Base-by-base conservation (phyloP, 2,888 invertebrate species). In the Andricus curvator region DNA sequence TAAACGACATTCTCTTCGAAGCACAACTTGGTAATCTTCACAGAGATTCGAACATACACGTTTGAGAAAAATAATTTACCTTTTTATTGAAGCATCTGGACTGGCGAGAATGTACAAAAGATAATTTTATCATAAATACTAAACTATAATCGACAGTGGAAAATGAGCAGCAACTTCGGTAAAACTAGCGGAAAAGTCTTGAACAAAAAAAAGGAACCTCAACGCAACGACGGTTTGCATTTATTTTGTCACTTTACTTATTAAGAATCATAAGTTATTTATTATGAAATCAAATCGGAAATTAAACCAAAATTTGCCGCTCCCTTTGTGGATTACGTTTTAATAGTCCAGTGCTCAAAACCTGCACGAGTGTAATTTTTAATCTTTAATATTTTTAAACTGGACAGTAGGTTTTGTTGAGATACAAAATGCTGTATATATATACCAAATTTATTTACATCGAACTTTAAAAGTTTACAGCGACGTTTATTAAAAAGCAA, bases 1-100 rank as follows among this genome's bases (percentile, higher is more conserved):
- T 93, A 48, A 93, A 93, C 84, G 93, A 93, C 83, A 92, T 93
- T 81, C 85, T 93, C 29, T 93, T 93, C 84, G 93, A 93, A 84
- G 93, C 92, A 33, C 93, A 93, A 86, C 86, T 93, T 64, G 93
- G 93, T 22, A 93, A 91, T 79, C 90, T 93, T 79, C 91, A 92
- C 82, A 90, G 93, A 86, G 90, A 93, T 86, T 93, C 93, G 44
- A 92, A 88, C 85, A 89, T 93, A 79, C 91, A 92, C 66, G 90
- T 92, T 80, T 92, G 84, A 91, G 78, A 51, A 67, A 41, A 60
- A 67, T 11, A 33, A 67, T 82, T 68, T 74, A 79, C 70, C 22
- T 81, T 44, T 64, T 78, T 74, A 77, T 62, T 78, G 70, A 82
- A 82, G 64, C 25, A 25, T 17, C 13, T 62, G 15, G 25, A 29